Evolutionary conservation across 2,113 vertebrate species (phyloP).

Genomic region (Aythya baeri): DNA sequence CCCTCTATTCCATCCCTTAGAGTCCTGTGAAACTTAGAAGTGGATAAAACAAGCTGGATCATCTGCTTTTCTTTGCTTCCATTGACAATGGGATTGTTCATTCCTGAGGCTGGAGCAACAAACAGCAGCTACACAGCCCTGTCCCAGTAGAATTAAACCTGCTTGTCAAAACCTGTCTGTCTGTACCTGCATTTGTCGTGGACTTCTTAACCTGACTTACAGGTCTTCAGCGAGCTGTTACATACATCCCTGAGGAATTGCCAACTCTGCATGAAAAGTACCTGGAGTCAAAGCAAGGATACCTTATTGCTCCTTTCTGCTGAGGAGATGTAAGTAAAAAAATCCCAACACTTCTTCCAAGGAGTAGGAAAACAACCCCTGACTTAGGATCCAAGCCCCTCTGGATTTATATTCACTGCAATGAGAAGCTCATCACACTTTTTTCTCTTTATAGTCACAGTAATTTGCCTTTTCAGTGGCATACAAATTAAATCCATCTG

Average conservation of each 20-base stretch:
- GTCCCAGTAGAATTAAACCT: neutral
- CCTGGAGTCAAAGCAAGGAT: fast-evolving
- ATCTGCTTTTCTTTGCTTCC: neutral
- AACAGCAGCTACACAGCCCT: neutral
- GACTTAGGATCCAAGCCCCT: neutral
- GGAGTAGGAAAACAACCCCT: neutral
- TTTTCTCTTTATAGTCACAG: neutral
- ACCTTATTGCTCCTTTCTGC: neutral
- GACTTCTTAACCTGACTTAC: neutral
- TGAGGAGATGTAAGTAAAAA: neutral
- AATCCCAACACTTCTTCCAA: neutral
- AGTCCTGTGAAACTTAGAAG: neutral
- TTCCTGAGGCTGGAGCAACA: neutral
- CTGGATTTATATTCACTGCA: conserved; percentile 13
- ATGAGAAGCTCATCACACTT: neutral
- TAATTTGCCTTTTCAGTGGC: conserved; percentile 10
- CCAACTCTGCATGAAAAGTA: neutral
- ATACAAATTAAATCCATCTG: conserved; percentile 40
- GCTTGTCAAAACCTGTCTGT: neutral
- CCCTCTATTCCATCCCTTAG: neutral
- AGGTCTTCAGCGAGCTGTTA: neutral
- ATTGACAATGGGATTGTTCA: neutral
- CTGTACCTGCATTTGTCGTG: neutral
- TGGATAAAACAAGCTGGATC: neutral
- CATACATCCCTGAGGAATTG: neutral